phyloP scores from a whole-genome alignment of 2,113 vertebrate genomes.

The Laterallus jamaicensis region DNA sequence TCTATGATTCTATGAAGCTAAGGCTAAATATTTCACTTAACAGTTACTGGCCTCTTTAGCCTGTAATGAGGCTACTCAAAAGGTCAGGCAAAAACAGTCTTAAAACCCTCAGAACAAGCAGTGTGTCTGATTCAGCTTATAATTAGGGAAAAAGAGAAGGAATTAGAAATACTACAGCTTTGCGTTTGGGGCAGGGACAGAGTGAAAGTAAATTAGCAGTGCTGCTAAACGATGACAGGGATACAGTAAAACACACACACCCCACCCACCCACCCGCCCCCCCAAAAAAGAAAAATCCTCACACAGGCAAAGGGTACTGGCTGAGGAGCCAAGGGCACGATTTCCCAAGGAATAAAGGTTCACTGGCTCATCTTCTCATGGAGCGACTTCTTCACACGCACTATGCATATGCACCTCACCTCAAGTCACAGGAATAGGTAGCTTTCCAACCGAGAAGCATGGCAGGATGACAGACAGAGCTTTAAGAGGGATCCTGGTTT shows the following conservation, averaged over 20 bases:
- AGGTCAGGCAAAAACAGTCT: background rate
- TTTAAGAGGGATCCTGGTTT: background rate
- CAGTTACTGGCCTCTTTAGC: background rate
- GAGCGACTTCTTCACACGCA: background rate
- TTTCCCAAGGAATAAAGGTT: background rate
- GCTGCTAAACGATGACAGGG: background rate
- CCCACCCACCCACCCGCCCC: too few relatives aligned
- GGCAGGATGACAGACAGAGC: background rate
- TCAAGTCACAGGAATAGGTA: background rate
- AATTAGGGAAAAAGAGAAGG: background rate
- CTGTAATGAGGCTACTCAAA: background rate
- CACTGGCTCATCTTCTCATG: background rate
- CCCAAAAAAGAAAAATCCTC: too few relatives aligned
- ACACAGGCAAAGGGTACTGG: background rate
- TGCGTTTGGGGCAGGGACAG: background rate
- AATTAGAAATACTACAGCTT: background rate
- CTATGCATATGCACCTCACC: accelerated
- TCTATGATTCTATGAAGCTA: background rate
- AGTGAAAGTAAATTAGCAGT: background rate
- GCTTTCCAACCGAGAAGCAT: background rate
- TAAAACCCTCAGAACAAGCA: background rate
- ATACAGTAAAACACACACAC: background rate
- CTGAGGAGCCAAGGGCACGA: background rate
- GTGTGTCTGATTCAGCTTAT: background rate
- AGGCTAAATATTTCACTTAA: background rate